Percentiles rank a stretch among this genome's conserved stretches.
phyloP scores from a whole-genome alignment of 2,113 vertebrate species.

The Pica pica region DNA sequence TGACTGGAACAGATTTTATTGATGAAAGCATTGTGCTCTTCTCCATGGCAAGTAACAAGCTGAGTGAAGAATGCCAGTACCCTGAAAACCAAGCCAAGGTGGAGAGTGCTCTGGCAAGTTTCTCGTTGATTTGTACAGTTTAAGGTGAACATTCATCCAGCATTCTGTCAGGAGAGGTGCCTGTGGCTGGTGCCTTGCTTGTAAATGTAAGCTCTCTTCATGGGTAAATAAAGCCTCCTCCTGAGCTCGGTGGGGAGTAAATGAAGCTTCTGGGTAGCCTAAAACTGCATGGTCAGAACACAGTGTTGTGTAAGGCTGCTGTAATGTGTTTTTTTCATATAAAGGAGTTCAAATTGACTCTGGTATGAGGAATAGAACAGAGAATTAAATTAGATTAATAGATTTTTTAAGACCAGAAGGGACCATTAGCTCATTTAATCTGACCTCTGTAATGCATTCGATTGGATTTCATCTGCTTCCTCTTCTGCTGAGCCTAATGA shows the following conservation, averaged over 20 bases:
- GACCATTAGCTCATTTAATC: constrained; percentile 55
- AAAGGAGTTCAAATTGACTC: constrained; percentile 58
- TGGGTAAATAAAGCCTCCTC: background rate
- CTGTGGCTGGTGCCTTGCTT: background rate
- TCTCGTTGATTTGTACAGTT: background rate
- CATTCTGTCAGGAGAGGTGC: background rate
- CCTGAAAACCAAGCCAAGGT: background rate
- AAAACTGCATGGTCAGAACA: background rate
- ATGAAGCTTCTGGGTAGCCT: background rate
- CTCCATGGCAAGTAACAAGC: background rate
- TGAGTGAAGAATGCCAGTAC: background rate
- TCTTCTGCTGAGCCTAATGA: constrained; percentile 32
- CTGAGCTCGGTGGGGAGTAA: background rate
- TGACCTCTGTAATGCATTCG: constrained; percentile 56
- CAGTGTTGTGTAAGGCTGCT: background rate
- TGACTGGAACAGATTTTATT: background rate
- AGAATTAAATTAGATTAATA: constrained; percentile 65
- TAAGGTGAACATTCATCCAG: background rate
- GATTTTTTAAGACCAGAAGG: constrained; percentile 64
- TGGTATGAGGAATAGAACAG: constrained; percentile 48
- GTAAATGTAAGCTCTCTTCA: background rate
- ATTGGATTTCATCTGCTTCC: constrained; percentile 47
- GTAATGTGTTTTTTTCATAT: constrained; percentile 22
- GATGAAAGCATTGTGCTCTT: background rate
- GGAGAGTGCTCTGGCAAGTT: background rate